These are phyloP conservation scores for Elgaria multicarinata DNA, from an alignment of 2,113 vertebrate species.

Conservation along the genomic window DNA sequence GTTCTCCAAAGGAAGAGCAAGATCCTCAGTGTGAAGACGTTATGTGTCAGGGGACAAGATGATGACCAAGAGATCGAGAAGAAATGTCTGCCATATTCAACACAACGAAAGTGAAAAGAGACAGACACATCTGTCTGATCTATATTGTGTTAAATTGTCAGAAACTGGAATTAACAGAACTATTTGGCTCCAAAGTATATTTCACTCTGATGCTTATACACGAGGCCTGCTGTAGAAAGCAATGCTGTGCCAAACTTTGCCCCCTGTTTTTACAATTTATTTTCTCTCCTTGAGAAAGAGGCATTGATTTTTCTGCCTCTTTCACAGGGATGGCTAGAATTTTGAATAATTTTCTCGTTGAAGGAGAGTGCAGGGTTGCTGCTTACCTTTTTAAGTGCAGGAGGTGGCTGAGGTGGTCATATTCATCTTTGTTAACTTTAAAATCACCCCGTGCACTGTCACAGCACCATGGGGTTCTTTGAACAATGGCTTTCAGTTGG, in stretches of 20 bases:
- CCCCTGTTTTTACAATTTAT: no score
- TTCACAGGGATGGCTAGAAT: no score
- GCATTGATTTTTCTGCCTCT: no score
- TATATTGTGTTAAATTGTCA: not conserved
- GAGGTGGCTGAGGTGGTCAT: no score
- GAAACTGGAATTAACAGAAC: accelerated
- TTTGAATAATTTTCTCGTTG: no score
- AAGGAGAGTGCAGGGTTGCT: no score
- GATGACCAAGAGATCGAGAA: not conserved
- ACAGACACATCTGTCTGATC: not conserved
- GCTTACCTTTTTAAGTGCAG: no score
- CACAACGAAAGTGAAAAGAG: not conserved
- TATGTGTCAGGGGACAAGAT: not conserved
- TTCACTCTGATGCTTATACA: not conserved
- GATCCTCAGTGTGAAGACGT: not conserved
- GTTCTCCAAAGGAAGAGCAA: not conserved
- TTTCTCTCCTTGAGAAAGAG: no score
- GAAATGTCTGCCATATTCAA: accelerated
- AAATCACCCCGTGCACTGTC: no score
- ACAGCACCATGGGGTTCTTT: no score
- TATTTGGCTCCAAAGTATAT: not conserved
- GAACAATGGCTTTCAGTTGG: no score
- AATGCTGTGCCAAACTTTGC: not conserved
- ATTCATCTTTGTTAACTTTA: no score
- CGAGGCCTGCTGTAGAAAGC: not conserved